Conservation (phyloP, 2,888 invertebrate species). For the Eupithecia exiguata region DNA sequence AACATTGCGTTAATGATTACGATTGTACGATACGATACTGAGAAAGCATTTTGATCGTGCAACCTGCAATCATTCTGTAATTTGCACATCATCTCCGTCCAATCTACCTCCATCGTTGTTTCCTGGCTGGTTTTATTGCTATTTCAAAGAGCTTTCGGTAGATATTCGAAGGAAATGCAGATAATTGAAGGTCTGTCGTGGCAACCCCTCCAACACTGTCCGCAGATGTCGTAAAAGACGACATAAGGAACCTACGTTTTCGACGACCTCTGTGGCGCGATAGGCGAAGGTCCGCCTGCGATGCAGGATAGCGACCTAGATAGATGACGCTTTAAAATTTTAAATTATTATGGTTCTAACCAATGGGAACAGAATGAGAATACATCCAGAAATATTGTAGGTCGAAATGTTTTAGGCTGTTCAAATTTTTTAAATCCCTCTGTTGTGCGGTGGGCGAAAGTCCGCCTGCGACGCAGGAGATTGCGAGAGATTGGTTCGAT, state of each 20-base stretch:
- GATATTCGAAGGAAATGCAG: neutral
- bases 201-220: neutral
- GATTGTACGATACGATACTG: constrained; percentile 22
- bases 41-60: constrained; percentile 28
- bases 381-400: no score
- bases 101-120: neutral
- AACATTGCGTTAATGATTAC: constrained; percentile 33
- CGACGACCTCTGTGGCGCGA: no score
- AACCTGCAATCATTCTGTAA: constrained; percentile 30
- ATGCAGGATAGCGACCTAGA: no score
- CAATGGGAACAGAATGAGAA: no score
- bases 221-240: neutral
- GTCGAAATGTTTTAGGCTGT: no score
- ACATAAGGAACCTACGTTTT: neutral
- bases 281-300: no score
- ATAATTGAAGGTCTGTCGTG: neutral
- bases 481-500: no score
- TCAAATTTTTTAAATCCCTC: no score
- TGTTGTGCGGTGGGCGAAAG: no score
- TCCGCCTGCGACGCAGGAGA: no score
- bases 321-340: no score
- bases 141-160: neutral
- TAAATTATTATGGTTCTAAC: no score
- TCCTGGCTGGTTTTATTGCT: neutral
- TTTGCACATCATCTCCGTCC: neutral